Percentiles rank a stretch among this genome's conserved stretches.
Evolutionary conservation across 2,113 vertebrate species (phyloP).

Genomic region (Trichechus manatus): DNA sequence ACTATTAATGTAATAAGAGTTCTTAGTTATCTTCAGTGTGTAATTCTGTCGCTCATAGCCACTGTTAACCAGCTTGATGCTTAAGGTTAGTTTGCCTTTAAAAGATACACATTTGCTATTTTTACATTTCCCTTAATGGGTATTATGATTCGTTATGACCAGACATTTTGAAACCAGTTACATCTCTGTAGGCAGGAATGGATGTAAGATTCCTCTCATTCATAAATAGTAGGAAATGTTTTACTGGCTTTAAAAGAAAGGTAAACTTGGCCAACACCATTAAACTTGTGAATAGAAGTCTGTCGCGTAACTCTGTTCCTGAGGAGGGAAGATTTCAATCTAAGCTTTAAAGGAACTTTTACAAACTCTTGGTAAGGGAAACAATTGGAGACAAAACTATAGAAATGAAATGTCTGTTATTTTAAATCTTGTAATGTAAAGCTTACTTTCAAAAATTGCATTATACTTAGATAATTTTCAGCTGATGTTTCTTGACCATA

Average conservation of each 20-base stretch:
- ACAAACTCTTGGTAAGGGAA: background rate
- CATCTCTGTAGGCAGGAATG: background rate
- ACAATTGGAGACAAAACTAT: constrained; percentile 33
- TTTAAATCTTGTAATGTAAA: constrained; percentile 4
- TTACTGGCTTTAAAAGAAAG: constrained; percentile 51
- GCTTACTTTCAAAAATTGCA: constrained; percentile 43
- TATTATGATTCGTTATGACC: constrained; percentile 6
- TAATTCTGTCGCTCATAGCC: background rate
- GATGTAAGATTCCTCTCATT: background rate
- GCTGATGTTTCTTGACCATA: background rate
- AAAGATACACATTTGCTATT: background rate
- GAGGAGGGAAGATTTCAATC: background rate
- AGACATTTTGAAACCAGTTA: background rate
- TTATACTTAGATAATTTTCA: constrained; percentile 2
- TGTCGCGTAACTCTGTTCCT: background rate
- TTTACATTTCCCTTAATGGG: constrained; percentile 26
- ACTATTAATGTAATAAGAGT: background rate
- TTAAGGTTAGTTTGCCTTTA: constrained; percentile 20
- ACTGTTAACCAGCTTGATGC: background rate
- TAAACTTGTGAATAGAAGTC: background rate
- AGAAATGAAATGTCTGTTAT: constrained; percentile 41
- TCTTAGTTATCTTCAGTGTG: background rate
- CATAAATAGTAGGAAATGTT: background rate
- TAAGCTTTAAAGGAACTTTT: constrained; percentile 7
- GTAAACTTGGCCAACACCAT: background rate